Conservation (phyloP, 2,797 vertebrate genomes). For the Sciaenops ocellatus region DNA sequence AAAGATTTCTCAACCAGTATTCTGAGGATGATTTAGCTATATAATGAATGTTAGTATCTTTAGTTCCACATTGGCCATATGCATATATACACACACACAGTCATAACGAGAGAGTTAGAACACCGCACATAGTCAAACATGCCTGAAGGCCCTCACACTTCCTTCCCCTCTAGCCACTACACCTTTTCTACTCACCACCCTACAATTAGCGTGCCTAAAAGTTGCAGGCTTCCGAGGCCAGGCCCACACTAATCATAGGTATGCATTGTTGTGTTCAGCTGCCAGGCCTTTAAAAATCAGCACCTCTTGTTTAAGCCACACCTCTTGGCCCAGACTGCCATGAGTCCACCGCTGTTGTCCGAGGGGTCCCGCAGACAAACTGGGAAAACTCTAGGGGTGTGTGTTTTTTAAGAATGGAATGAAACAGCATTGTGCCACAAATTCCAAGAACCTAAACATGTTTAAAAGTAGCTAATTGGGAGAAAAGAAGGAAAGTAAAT, state of each 20-base stretch:
- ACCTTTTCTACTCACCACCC: constrained; percentile 82
- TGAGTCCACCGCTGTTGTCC: constrained; percentile 34
- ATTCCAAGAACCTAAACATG: constrained; percentile 6
- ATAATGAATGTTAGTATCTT: constrained; percentile 43
- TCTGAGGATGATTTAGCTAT: constrained; percentile 12
- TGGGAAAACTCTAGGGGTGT: constrained; percentile 37
- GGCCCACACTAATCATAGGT: constrained; percentile 84
- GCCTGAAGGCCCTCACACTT: constrained; percentile 79
- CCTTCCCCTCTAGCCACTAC: constrained; percentile 79
- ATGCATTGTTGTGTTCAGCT: constrained; percentile 81
- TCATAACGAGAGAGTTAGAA: constrained; percentile 9
- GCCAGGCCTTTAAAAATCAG: constrained; percentile 78
- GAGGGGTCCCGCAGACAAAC: constrained; percentile 28
- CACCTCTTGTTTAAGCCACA: constrained; percentile 75
- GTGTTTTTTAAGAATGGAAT: constrained; percentile 30
- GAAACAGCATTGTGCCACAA: constrained; percentile 9
- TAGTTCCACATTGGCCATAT: constrained; percentile 27
- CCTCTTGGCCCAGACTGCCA: constrained; percentile 58
- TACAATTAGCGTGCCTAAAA: constrained; percentile 84
- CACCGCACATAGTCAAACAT: constrained; percentile 71
- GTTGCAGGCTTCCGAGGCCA: constrained; percentile 76
- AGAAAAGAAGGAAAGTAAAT: constrained; percentile 31
- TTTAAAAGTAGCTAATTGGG: constrained; percentile 18
- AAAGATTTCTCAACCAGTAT: constrained; percentile 30
- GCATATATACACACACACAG: constrained; percentile 8